These are phyloP conservation scores for Enteromius paludinosus DNA, from an alignment of 2,797 vertebrate genomes.

Conservation along the genomic window DNA sequence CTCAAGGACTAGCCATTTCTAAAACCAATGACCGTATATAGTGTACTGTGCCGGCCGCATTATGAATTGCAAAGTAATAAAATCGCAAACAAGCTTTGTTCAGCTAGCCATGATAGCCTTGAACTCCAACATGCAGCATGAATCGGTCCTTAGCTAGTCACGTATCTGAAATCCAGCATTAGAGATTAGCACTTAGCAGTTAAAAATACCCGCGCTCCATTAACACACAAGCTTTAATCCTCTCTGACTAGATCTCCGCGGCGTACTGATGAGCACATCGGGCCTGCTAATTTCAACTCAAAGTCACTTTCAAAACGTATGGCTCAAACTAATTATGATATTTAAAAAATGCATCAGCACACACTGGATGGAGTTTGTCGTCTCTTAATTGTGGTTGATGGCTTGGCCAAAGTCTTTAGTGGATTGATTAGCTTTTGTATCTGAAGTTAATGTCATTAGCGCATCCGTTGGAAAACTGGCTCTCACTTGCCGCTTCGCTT, in stretches of 20 bases:
- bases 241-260: constrained; percentile 38
- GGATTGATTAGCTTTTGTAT: constrained; percentile 70
- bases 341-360: not conserved
- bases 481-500: constrained; percentile 47
- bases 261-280: constrained; percentile 41
- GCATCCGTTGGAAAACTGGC: constrained; percentile 52
- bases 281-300: constrained; percentile 34
- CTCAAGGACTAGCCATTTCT: not conserved
- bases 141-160: constrained; percentile 36
- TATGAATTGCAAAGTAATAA: not conserved
- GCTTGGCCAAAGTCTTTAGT: constrained; percentile 53
- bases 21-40: not conserved
- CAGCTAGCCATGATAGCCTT: not conserved
- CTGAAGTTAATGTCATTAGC: constrained; percentile 70
- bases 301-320: constrained; percentile 47
- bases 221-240: constrained; percentile 58
- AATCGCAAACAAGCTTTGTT: not conserved
- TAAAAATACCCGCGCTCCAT: constrained; percentile 59
- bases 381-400: constrained; percentile 43
- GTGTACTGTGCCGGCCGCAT: not conserved
- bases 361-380: constrained; percentile 8
- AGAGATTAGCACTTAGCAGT: constrained; percentile 52
- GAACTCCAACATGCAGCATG: constrained; percentile 23
- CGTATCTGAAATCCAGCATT: constrained; percentile 55
- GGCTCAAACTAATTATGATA: constrained; percentile 21